Evolutionary conservation across 2,113 vertebrate species (phyloP).

Genomic region (Terrapene triunguis): DNA sequence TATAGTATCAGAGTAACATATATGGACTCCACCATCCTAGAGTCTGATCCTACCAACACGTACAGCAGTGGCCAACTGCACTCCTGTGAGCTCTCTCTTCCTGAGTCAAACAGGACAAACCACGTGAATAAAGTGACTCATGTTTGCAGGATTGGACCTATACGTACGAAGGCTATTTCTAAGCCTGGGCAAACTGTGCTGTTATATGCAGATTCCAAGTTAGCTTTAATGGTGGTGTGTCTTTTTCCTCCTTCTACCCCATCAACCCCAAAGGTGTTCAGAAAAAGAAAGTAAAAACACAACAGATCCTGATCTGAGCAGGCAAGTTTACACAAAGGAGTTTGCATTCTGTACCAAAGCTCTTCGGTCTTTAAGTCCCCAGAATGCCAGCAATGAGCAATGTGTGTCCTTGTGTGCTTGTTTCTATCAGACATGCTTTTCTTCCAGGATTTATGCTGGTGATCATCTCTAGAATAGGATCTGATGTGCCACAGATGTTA

Average conservation of each 20-base stretch:
- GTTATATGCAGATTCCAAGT: background rate
- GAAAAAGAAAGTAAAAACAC: background rate
- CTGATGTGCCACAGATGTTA: background rate
- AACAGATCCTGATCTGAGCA: background rate
- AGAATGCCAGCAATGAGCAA: background rate
- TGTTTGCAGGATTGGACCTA: background rate
- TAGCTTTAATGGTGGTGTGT: rapidly evolving
- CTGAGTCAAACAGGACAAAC: background rate
- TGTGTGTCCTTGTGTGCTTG: background rate
- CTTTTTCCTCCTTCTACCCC: background rate
- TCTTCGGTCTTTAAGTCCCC: background rate
- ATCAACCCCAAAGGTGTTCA: background rate
- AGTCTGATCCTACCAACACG: background rate
- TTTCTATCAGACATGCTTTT: background rate
- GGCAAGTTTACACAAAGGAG: background rate
- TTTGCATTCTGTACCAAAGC: background rate
- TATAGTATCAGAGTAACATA: background rate
- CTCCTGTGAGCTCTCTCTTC: rapidly evolving
- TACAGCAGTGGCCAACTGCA: background rate
- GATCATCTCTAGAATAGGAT: background rate
- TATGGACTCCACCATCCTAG: background rate
- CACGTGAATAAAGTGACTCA: background rate
- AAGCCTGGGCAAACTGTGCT: background rate
- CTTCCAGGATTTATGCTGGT: conserved; percentile 6
- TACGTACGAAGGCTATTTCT: background rate